Evolutionary conservation across 2,113 vertebrate genomes (phyloP), one percentile per base, ranked within the genome.

Genomic region (Columba janthina): DNA sequence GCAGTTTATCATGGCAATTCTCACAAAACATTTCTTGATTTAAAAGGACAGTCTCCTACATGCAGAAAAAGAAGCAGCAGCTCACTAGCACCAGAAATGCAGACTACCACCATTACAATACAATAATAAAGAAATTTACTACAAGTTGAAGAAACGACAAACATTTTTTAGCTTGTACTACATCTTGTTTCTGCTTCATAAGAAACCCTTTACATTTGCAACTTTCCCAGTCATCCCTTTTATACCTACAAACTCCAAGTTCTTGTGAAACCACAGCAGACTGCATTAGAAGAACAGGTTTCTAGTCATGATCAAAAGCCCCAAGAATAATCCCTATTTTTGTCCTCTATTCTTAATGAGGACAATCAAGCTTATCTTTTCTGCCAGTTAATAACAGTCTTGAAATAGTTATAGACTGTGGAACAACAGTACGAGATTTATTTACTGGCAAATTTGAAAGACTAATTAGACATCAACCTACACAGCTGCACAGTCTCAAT

Each of bases 401-500:
- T 69, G 38, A 83, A 94, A 88, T 15, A 65, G 54, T 40, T 31
- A 34, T 0, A 91, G 60, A 48, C 17, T 34, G 22, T 38, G 29
- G 46, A 77, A 89, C 25, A 94, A 74, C 36, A 90, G 66, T 18
- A n/a, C 12, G 72, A 48, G 56, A 88, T 75, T 57, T 85, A 78
- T 76, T 92, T 87, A 85, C 44, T 40, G 31, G 21, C 42, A 94
- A 87, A 80, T 66, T 84, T 57, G 40, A 86, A 90, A 94, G 82
- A 88, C 48, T 83, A 91, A 93, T 88, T 85, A 90, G 51, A 74
- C 72, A 91, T 80, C 74, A 88, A 94, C 14, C 21, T 51, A 91
- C 56, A 77, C 64, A 94, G 93, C 85, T 93, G 67, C 67, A 91
- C 28, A 69, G 38, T 62, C 64, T 95, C 89, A 92, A 58, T 50